Percentiles rank a stretch among this genome's conserved stretches.
Evolutionary conservation across 2,113 vertebrate genomes (phyloP).

Genomic region (Corythaeola cristata): DNA sequence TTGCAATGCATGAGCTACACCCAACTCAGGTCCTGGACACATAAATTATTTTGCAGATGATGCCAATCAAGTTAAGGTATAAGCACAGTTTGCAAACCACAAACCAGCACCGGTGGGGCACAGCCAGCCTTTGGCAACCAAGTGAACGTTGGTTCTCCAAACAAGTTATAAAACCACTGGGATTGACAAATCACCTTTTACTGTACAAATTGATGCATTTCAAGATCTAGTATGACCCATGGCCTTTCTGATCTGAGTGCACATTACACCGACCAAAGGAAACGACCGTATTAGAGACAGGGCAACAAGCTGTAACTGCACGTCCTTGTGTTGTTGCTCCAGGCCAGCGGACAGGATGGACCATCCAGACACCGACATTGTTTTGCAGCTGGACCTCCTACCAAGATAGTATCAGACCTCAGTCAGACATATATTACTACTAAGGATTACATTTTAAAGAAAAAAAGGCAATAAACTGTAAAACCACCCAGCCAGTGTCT

Average conservation of each 20-base stretch:
- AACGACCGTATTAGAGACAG: background rate
- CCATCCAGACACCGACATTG: background rate
- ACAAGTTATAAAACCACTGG: background rate
- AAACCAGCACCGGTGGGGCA: background rate
- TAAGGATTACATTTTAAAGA: background rate
- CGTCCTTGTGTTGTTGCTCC: background rate
- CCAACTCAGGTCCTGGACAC: background rate
- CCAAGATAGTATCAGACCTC: background rate
- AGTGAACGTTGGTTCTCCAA: background rate
- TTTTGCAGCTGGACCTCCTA: background rate
- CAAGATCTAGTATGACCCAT: fast-evolving
- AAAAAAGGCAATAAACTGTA: background rate
- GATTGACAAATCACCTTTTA: background rate
- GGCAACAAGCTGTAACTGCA: background rate
- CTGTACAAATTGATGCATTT: background rate
- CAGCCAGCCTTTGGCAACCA: background rate
- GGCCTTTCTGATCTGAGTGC: background rate
- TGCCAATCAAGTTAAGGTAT: background rate
- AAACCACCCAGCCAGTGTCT: background rate
- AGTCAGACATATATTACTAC: background rate
- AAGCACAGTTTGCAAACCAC: background rate
- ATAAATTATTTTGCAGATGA: background rate
- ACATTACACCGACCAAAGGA: background rate
- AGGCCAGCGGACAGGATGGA: fast-evolving
- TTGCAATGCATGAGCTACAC: background rate